Evolutionary conservation across 2,888 invertebrate genomes (phyloP).

Genomic region (Archaeoteleia sp.): DNA sequence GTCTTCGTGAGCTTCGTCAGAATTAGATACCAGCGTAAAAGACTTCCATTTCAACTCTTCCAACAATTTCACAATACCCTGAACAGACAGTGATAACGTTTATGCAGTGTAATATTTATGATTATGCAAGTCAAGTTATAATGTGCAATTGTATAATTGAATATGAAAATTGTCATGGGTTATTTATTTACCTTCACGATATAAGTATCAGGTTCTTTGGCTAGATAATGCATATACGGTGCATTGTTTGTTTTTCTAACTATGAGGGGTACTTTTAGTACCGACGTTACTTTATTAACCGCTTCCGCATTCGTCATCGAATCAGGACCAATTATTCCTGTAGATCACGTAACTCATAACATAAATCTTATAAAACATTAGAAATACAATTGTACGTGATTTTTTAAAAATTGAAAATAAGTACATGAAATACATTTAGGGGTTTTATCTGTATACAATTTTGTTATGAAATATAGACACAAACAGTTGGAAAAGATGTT

Average conservation of each 20-base stretch:
- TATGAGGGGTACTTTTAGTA: constrained; percentile 70
- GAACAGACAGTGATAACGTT: too few species aligned
- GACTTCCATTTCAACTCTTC: constrained; percentile 69
- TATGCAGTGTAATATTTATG: not conserved
- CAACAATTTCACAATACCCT: constrained; percentile 67
- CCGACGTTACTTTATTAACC: constrained; percentile 71
- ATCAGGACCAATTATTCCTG: constrained; percentile 73
- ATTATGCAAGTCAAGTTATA: constrained; percentile 12
- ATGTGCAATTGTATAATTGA: too few species aligned
- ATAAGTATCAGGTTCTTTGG: constrained; percentile 65
- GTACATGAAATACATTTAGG: too few species aligned
- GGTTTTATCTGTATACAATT: too few species aligned
- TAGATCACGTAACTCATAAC: constrained; percentile 29
- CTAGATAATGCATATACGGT: constrained; percentile 65
- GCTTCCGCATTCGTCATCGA: constrained; percentile 66
- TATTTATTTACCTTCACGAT: constrained; percentile 63
- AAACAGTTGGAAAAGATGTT: too few species aligned
- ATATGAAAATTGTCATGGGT: too few species aligned
- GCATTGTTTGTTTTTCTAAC: constrained; percentile 63
- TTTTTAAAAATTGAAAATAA: too few species aligned
- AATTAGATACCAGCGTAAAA: constrained; percentile 63
- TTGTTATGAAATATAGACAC: too few species aligned
- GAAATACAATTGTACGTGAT: not conserved
- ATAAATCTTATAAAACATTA: not conserved
- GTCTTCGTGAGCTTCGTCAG: constrained; percentile 62